Conservation (phyloP, 2,113 vertebrate species). For the Cisticola juncidis region DNA sequence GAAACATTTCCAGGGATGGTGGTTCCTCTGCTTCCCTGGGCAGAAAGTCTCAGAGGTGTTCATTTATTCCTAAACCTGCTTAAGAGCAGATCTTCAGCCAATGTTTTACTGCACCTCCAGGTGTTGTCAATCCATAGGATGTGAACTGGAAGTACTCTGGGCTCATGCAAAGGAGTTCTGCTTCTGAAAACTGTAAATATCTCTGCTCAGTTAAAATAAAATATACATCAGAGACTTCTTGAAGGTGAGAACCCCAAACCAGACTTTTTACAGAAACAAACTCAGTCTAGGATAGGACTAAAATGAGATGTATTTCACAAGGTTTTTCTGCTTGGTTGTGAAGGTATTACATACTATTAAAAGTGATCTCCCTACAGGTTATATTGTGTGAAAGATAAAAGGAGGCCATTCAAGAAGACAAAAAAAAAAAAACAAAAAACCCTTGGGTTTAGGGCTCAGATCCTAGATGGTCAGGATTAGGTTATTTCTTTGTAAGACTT, state of each 20-base stretch:
- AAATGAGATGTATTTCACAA: not conserved
- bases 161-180: not conserved
- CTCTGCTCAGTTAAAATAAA: not conserved
- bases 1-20: not conserved
- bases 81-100: not conserved
- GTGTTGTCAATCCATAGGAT: not conserved
- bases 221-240: not conserved
- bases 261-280: not conserved
- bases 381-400: not conserved
- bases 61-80: not conserved
- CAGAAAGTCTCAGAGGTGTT: not conserved
- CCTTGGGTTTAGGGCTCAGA: not conserved
- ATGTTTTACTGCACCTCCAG: rapidly evolving
- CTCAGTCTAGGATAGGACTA: not conserved
- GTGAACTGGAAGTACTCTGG: not conserved
- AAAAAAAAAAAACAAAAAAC: not conserved
- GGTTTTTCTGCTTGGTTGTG: not conserved
- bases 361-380: not conserved
- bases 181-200: not conserved
- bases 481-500: not conserved
- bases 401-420: not conserved
- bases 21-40: not conserved
- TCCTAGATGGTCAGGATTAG: not conserved
- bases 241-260: not conserved
- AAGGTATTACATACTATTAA: not conserved